These are phyloP conservation scores for Papilio polytes DNA, from an alignment of 1,140 invertebrate genomes.

Conservation along the genomic window DNA sequence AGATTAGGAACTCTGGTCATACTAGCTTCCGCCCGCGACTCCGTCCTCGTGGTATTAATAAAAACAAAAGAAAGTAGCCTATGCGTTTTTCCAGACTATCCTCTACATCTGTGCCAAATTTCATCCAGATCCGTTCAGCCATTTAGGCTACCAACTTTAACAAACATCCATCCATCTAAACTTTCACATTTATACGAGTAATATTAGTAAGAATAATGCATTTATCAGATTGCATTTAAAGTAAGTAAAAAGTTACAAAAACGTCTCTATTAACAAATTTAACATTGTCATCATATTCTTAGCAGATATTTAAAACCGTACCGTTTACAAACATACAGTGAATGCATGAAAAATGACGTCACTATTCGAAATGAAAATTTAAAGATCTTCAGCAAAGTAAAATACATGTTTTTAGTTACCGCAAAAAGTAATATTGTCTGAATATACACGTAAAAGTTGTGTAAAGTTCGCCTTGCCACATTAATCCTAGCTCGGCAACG, in stretches of 20 bases:
- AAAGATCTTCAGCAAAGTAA: neutral
- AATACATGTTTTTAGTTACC: neutral
- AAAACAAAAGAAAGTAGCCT: too few relatives aligned
- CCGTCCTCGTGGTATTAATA: too few relatives aligned
- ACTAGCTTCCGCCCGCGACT: too few relatives aligned
- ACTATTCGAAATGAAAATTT: neutral
- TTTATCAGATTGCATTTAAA: neutral
- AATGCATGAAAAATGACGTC: neutral
- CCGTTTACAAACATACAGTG: neutral
- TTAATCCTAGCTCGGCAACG: constrained; percentile 7
- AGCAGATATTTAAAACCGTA: neutral
- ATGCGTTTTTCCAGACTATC: too few relatives aligned
- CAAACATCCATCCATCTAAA: too few relatives aligned
- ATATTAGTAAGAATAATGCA: too few relatives aligned
- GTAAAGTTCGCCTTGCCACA: constrained; percentile 1
- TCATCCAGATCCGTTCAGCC: too few relatives aligned
- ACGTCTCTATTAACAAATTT: neutral
- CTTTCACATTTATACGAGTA: too few relatives aligned
- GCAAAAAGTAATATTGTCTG: neutral
- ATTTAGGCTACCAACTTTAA: too few relatives aligned
- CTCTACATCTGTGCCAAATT: too few relatives aligned
- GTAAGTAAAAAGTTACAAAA: neutral
- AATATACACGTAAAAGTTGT: neutral
- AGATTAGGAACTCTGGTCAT: too few relatives aligned
- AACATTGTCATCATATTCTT: neutral